These are phyloP conservation scores for Drosophila erecta DNA, from an alignment of 1,140 invertebrate species.

Conservation along the genomic window DNA sequence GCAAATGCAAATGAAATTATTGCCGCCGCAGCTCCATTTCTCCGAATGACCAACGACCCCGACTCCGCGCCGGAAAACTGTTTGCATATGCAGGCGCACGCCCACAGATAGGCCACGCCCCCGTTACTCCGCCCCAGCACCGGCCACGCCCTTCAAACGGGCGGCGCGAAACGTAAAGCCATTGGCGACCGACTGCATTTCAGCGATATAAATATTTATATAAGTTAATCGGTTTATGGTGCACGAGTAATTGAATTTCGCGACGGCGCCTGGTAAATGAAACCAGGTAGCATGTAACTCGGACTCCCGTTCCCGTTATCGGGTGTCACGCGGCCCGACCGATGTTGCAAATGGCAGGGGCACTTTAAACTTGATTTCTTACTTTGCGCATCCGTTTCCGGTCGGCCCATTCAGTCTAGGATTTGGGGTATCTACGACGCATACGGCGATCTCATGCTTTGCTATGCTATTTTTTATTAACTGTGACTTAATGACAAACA, in stretches of 20 bases:
- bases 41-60: constrained; percentile 22
- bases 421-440: neutral
- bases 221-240: constrained; percentile 81
- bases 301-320: neutral
- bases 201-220: constrained; percentile 81
- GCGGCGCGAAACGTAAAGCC: constrained; percentile 50
- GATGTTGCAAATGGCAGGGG: constrained; percentile 16
- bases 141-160: constrained; percentile 13
- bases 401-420: neutral
- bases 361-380: constrained; percentile 47
- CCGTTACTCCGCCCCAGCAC: neutral
- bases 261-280: constrained; percentile 52
- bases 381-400: constrained; percentile 24
- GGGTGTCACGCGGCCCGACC: constrained; percentile 11
- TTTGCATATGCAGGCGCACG: constrained; percentile 77
- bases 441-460: neutral
- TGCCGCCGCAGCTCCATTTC: constrained; percentile 50
- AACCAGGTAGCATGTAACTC: constrained; percentile 43
- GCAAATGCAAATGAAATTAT: constrained; percentile 79
- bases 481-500: no score
- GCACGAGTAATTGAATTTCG: constrained; percentile 81
- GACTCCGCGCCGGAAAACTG: constrained; percentile 42
- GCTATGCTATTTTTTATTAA: neutral
- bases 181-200: constrained; percentile 63
- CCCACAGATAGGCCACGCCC: constrained; percentile 37